Base-by-base conservation (phyloP, 2,797 vertebrate species). In the Falco rusticolus region DNA sequence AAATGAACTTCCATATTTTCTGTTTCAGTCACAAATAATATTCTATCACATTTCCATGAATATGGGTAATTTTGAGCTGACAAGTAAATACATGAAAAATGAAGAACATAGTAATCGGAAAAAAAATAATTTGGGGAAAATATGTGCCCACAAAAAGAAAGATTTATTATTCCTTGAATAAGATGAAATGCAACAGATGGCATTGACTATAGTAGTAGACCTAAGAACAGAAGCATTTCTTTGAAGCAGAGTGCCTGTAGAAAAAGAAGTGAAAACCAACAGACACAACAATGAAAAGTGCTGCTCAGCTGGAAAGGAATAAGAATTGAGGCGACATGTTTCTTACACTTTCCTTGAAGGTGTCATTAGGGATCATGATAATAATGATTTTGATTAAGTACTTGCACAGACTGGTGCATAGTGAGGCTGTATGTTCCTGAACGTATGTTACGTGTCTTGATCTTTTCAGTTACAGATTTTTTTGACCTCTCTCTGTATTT, bases 391-490 rank as follows among this genome's bases (percentile, higher is more conserved):
- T 64, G 20, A 43, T 7, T 1, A 87, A 91, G 24, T 56, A 45
- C 3, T 41, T 41, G 41, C 2, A 3, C 5, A 29, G 13, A 31
- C 1, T 26, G 9, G 3, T 79, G 2, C 22, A 15, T 29, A 47
- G 22, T 6, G 63, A 5, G 3, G 7, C 10, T 41, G 41, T 41
- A 41, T 41, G 41, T 41, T 77, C 19, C 22, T 63, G 22, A 89
- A 37, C 1, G 0, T 59, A 4, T 31, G 5, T 50, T 0, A 7
- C 33, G 1, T 33, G 8, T 47, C 16, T 80, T 90, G 22, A 41
- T 48, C 18, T 9, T 69, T 78, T 71, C 19, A 57, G 2, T 37
- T 77, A 17, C 4, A 65, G 6, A 4, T 19, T 54, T 50, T 88
- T n/a, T 48, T 71, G 34, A 83, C 0, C 0, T 53, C 37, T 60